Percentiles rank a stretch among this genome's conserved stretches.
phyloP scores from a whole-genome alignment of 1,140 invertebrate species.

The Drosophila lacteicornis region DNA sequence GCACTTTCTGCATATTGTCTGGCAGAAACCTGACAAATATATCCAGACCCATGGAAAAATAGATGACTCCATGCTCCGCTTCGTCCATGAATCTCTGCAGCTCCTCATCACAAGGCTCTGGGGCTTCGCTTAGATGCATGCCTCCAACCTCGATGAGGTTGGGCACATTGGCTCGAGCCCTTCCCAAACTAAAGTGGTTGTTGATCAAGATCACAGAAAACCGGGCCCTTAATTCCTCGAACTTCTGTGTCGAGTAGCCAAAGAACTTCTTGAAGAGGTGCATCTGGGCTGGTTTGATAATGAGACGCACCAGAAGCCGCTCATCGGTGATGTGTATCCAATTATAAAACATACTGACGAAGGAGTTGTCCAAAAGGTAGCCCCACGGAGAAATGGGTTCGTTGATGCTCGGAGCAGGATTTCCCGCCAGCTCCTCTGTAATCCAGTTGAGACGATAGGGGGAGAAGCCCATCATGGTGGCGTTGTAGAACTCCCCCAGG shows the following conservation, averaged over 20 bases:
- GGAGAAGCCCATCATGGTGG: constrained; percentile 50
- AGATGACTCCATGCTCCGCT: constrained; percentile 87
- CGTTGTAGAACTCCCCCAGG: constrained; percentile 49
- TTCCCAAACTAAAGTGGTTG: constrained; percentile 64
- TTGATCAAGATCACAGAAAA: constrained; percentile 63
- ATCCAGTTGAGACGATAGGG: constrained; percentile 37
- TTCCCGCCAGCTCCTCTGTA: constrained; percentile 42
- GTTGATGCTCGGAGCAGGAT: constrained; percentile 62
- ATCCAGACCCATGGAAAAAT: constrained; percentile 88
- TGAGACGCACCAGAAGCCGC: constrained; percentile 19
- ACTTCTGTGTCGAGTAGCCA: constrained; percentile 12
- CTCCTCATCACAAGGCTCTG: constrained; percentile 55
- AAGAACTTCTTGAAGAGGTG: constrained; percentile 71
- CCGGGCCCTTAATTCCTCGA: constrained; percentile 37
- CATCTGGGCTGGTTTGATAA: constrained; percentile 61
- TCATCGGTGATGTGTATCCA: constrained; percentile 53
- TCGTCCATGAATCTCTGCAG: constrained; percentile 86
- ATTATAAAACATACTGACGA: constrained; percentile 82
- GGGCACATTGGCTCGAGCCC: constrained; percentile 60
- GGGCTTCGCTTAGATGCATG: constrained; percentile 85
- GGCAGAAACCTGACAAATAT: constrained; percentile 86
- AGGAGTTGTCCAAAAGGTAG: constrained; percentile 68
- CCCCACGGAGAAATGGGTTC: constrained; percentile 66
- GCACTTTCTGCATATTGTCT: constrained; percentile 76
- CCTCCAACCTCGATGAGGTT: constrained; percentile 85